Conservation (phyloP, 2,888 invertebrate species). For the Caenorhabditis wallacei region DNA sequence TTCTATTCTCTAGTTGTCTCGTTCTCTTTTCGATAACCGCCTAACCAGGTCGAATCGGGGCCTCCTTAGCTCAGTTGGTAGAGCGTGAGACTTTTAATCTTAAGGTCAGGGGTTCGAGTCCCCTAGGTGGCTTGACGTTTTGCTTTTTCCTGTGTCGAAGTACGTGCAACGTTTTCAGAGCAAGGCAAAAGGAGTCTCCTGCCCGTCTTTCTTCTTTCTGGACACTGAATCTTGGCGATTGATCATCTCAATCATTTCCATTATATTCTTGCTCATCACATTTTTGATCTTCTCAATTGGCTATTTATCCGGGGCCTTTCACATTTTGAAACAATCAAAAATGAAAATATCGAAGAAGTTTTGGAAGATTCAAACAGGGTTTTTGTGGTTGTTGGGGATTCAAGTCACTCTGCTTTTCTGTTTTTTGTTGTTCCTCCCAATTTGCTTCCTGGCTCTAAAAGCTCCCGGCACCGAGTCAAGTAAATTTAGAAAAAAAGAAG, state of each 20-base stretch:
- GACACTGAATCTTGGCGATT: slow-evolving; percentile 43
- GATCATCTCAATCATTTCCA: slow-evolving; percentile 20
- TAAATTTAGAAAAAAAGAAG: slow-evolving; percentile 8
- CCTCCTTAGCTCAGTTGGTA: slow-evolving; percentile 78
- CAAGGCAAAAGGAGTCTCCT: slow-evolving; percentile 15
- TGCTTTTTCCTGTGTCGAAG: neutral
- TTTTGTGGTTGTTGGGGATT: slow-evolving; percentile 17
- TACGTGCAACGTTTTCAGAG: too few relatives aligned
- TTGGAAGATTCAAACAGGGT: slow-evolving; percentile 40
- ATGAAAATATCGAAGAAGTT: slow-evolving; percentile 44
- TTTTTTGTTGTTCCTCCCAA: slow-evolving; percentile 37
- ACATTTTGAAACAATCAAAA: slow-evolving; percentile 36
- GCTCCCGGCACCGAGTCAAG: slow-evolving; percentile 35
- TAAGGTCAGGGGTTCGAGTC: slow-evolving; percentile 75
- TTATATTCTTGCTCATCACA: slow-evolving; percentile 34
- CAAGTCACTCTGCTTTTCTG: slow-evolving; percentile 43
- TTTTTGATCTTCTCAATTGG: slow-evolving; percentile 40
- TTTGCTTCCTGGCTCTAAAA: slow-evolving; percentile 28
- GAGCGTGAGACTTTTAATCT: slow-evolving; percentile 79
- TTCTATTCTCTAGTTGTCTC: neutral
- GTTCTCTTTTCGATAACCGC: neutral
- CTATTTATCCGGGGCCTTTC: slow-evolving; percentile 23
- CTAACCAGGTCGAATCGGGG: neutral
- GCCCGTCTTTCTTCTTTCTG: slow-evolving; percentile 36
- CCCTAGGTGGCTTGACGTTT: slow-evolving; percentile 67